Evolutionary conservation across 1,140 invertebrate genomes (phyloP).

Genomic region (Stegodyphus dumicola): DNA sequence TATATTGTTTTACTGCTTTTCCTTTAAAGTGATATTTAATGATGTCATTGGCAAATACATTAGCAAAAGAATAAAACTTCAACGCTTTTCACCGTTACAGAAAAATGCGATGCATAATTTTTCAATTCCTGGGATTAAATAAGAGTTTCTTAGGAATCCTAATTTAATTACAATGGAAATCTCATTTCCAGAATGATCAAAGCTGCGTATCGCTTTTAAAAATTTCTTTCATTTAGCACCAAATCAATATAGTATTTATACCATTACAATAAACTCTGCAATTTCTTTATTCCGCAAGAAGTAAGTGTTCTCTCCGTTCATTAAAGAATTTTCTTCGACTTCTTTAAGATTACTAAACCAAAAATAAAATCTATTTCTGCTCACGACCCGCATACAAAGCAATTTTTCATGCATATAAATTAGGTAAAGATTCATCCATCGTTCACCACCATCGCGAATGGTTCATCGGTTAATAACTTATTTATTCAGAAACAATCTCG

Average conservation of each 20-base stretch:
- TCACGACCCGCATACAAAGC: neutral
- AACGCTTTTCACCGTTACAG: neutral
- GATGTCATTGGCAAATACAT: too few relatives aligned
- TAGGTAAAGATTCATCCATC: neutral
- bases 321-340: constrained; percentile 2
- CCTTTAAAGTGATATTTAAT: too few relatives aligned
- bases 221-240: constrained; percentile 23
- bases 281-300: neutral
- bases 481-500: constrained; percentile 47
- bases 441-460: neutral
- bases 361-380: constrained; percentile 19
- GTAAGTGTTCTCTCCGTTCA: neutral
- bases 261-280: constrained; percentile 38
- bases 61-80: too few relatives aligned
- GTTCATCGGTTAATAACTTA: constrained; percentile 42
- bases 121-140: neutral
- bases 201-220: neutral
- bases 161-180: constrained; percentile 15
- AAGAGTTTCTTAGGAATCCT: neutral
- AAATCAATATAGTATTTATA: constrained; percentile 20
- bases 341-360: constrained; percentile 30
- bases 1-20: too few relatives aligned
- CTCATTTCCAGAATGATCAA: neutral
- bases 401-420: constrained; percentile 58
- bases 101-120: neutral